These are phyloP conservation scores for Macaca mulatta DNA, from an alignment of 2,113 vertebrate species.

Conservation along the genomic window DNA sequence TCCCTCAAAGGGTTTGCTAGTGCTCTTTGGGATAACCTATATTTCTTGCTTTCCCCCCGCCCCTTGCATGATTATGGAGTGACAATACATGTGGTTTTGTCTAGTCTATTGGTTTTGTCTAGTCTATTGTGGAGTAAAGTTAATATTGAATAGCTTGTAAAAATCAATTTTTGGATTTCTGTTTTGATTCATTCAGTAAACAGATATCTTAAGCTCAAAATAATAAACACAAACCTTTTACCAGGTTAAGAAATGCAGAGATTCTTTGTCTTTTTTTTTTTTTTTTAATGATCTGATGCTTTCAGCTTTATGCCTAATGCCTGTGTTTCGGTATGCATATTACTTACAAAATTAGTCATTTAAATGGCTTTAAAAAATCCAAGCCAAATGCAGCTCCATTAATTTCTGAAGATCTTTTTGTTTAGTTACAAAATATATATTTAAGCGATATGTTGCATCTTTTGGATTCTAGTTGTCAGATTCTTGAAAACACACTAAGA, in stretches of 20 bases:
- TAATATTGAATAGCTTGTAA: not conserved
- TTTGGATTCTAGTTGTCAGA: slow-evolving; percentile 9
- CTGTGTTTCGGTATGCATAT: not conserved
- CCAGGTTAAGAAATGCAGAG: not conserved
- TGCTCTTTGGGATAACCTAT: not conserved
- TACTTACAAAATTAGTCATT: not conserved
- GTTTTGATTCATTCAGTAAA: slow-evolving; percentile 4
- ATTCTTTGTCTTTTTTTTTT: not conserved
- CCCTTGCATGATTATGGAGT: not conserved
- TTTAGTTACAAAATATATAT: not conserved
- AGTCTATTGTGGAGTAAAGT: not conserved
- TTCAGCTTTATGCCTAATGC: not conserved
- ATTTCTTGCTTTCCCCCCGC: not conserved
- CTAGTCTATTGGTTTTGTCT: not conserved
- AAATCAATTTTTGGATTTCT: not conserved
- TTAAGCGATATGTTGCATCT: not conserved
- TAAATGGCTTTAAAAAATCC: not conserved
- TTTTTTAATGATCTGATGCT: not conserved
- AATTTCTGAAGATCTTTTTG: slow-evolving; percentile 9
- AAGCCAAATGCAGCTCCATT: not conserved
- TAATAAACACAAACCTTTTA: not conserved
- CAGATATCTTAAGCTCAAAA: not conserved
- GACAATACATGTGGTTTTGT: not conserved
- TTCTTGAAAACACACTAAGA: not conserved
- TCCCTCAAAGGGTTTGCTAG: not conserved